phyloP scores from a whole-genome alignment of 1,140 invertebrate genomes.

The Ptiloglossa arizonensis region DNA sequence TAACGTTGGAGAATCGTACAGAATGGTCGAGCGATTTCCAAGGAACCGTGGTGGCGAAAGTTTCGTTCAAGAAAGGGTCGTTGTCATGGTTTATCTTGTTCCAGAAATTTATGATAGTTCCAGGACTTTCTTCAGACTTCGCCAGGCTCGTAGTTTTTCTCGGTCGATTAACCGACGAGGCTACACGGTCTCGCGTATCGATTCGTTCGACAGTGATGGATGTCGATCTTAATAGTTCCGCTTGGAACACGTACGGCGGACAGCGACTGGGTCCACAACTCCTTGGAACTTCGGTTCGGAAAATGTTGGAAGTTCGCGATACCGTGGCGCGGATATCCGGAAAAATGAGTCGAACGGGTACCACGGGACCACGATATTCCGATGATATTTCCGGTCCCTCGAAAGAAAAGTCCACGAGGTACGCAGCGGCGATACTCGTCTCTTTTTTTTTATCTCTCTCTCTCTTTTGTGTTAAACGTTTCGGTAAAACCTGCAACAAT shows the following conservation, averaged over 20 bases:
- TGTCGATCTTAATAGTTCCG: conserved; percentile 49
- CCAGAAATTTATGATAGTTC: conserved; percentile 41
- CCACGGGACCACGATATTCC: not conserved
- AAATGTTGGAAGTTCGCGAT: conserved; percentile 22
- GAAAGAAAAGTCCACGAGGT: conserved; percentile 2
- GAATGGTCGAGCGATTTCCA: not conserved
- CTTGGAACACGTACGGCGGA: conserved; percentile 19
- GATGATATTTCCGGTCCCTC: conserved; percentile 25
- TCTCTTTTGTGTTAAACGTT: conserved; percentile 28
- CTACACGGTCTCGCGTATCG: conserved; percentile 30
- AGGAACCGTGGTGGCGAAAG: not conserved
- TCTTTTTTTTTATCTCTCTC: no score
- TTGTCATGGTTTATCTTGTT: conserved; percentile 39
- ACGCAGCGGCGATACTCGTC: conserved; percentile 13
- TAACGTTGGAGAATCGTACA: not conserved
- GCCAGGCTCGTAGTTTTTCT: conserved; percentile 22
- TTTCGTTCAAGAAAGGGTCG: not conserved
- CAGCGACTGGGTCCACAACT: conserved; percentile 1
- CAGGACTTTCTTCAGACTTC: conserved; percentile 21
- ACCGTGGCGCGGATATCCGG: not conserved
- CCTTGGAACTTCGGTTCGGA: not conserved
- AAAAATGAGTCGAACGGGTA: not conserved
- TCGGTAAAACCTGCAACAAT: conserved; percentile 34
- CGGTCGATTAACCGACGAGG: conserved; percentile 35
- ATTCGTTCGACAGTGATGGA: conserved; percentile 45